Evolutionary conservation across 1,140 invertebrate species (phyloP).

Genomic region (Drosophila funebris): DNA sequence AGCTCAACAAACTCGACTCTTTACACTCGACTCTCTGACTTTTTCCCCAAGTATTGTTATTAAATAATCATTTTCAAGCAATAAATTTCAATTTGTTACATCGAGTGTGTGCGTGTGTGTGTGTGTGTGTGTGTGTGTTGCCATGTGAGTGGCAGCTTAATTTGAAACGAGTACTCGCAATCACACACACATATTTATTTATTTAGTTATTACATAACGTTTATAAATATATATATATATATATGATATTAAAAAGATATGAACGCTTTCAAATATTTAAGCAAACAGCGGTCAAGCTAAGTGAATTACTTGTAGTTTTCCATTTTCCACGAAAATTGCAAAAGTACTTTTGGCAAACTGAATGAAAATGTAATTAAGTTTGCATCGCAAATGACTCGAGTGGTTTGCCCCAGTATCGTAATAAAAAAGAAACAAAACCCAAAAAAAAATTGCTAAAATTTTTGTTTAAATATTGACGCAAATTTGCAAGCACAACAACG

Average conservation of each 20-base stretch:
- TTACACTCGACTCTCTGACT: neutral
- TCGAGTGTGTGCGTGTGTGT: conserved; percentile 45
- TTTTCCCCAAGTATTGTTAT: conserved; percentile 47
- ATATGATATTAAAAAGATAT: neutral
- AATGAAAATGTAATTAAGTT: conserved; percentile 78
- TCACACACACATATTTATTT: neutral
- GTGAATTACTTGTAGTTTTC: conserved; percentile 50
- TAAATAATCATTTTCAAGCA: conserved; percentile 80
- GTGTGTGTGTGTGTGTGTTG: conserved; percentile 11
- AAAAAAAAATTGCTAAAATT: conserved; percentile 28
- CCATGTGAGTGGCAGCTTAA: conserved; percentile 72
- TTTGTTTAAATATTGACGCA: conserved; percentile 56
- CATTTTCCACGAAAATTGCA: conserved; percentile 24
- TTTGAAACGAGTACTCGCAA: conserved; percentile 45
- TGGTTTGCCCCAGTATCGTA: conserved; percentile 43
- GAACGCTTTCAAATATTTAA: conserved; percentile 55
- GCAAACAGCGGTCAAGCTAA: conserved; percentile 23
- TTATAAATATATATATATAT: no score
- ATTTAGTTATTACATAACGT: neutral
- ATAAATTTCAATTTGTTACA: conserved; percentile 74
- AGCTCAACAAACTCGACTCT: conserved; percentile 15
- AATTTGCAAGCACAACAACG: conserved; percentile 39
- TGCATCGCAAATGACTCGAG: conserved; percentile 74
- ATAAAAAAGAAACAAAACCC: conserved; percentile 14
- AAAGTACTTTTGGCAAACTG: conserved; percentile 57